Conservation (phyloP, 2,888 invertebrate species). For the Gryllus longicercus region DNA sequence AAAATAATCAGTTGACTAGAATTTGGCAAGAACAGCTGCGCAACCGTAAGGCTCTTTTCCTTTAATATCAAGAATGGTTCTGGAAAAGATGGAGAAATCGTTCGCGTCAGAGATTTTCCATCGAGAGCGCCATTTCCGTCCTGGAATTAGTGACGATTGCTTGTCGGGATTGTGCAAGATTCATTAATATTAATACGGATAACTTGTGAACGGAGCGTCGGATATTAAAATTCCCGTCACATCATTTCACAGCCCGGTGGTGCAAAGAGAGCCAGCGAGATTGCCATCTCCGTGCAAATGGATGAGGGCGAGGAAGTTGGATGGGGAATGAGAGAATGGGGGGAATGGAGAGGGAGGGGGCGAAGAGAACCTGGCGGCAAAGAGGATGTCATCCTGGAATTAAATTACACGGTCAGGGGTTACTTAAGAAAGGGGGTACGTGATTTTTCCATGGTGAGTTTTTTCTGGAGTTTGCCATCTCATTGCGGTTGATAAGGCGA, state of each 20-base stretch:
- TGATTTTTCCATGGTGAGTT: background rate
- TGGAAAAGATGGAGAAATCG: no score
- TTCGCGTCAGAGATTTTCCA: no score
- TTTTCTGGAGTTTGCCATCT: no score
- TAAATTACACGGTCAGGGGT: background rate
- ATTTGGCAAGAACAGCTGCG: no score
- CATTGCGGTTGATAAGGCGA: no score
- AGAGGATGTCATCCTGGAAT: background rate
- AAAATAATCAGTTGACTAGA: no score
- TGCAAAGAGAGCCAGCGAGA: background rate
- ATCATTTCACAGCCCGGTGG: slow-evolving; percentile 9
- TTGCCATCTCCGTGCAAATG: background rate
- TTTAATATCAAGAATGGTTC: no score
- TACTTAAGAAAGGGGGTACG: background rate
- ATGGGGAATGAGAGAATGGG: no score
- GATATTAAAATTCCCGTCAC: slow-evolving; percentile 1
- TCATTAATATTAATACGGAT: background rate
- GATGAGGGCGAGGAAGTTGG: no score
- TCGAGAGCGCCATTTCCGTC: background rate
- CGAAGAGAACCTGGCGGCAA: background rate
- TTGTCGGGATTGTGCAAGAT: background rate
- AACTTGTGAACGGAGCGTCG: background rate
- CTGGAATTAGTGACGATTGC: slow-evolving; percentile 2
- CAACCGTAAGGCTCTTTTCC: no score
- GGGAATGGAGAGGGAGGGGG: background rate